Conservation (phyloP, 2,113 vertebrate species). For the Anas platyrhynchos region DNA sequence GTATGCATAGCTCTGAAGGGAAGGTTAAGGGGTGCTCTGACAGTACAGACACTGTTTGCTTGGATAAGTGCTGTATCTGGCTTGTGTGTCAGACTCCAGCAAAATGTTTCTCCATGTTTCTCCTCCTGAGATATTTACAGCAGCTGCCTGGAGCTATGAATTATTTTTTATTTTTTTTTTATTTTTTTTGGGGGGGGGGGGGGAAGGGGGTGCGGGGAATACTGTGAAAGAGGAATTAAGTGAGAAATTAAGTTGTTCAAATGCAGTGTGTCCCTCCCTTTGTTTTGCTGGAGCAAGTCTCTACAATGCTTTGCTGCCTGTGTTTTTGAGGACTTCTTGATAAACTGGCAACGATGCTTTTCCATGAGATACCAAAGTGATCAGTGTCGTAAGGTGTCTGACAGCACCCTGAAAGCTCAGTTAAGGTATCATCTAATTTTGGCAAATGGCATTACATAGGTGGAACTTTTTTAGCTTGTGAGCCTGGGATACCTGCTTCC, state of each 20-base stretch:
- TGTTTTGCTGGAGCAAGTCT: background rate
- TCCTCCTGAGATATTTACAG: fast-evolving
- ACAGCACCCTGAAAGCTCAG: background rate
- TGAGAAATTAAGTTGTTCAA: background rate
- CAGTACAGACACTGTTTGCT: fast-evolving
- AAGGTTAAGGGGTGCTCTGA: fast-evolving
- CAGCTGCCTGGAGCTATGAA: background rate
- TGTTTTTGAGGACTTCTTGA: background rate
- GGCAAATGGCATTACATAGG: background rate
- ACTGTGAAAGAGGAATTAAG: background rate
- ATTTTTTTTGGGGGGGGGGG: too few relatives aligned
- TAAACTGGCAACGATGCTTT: background rate
- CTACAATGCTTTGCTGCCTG: background rate
- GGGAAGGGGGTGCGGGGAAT: too few relatives aligned
- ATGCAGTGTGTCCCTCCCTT: fast-evolving
- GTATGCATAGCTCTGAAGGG: fast-evolving
- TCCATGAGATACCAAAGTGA: fast-evolving
- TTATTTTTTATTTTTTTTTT: background rate
- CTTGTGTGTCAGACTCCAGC: fast-evolving
- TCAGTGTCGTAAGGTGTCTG: fast-evolving
- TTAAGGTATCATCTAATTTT: background rate
- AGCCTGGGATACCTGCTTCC: background rate
- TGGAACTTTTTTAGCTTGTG: background rate
- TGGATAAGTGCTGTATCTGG: background rate
- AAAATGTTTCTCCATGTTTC: fast-evolving